Conservation (phyloP, 2,113 vertebrate genomes). For the Ivindomyrus marchei region DNA sequence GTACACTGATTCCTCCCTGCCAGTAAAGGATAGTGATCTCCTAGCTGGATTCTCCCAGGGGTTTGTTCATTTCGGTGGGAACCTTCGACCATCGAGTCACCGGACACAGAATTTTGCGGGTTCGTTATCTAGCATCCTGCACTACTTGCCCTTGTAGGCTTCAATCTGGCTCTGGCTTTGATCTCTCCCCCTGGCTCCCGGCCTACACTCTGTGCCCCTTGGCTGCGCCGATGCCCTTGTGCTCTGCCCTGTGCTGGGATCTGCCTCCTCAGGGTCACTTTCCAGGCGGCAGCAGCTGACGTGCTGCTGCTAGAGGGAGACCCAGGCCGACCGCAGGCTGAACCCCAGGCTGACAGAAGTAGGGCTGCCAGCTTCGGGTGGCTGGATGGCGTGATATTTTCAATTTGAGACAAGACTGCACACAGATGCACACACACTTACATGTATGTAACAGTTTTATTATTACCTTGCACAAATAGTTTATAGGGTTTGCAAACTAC, state of each 20-base stretch:
- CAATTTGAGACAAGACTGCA: neutral
- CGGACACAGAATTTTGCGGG: neutral
- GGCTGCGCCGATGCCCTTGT: neutral
- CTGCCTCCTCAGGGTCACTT: neutral
- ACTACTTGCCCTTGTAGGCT: neutral
- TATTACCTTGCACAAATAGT: too few species aligned
- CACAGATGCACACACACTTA: neutral
- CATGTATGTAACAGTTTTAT: neutral
- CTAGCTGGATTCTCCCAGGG: neutral
- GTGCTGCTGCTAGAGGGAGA: neutral
- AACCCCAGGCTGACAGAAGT: neutral
- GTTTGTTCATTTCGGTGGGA: neutral
- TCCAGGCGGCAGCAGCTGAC: neutral
- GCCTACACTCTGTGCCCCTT: neutral
- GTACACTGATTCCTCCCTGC: neutral
- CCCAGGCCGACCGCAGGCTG: neutral
- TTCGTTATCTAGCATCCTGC: neutral
- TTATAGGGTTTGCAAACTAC: too few species aligned
- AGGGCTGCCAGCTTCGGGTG: neutral
- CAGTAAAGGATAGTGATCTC: neutral
- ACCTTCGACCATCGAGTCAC: neutral
- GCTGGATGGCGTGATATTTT: neutral
- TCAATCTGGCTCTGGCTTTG: neutral
- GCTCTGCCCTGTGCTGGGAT: neutral
- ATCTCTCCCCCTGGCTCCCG: neutral